phyloP scores from a whole-genome alignment of 2,888 invertebrate species.

The Glaucopsyche alexis region DNA sequence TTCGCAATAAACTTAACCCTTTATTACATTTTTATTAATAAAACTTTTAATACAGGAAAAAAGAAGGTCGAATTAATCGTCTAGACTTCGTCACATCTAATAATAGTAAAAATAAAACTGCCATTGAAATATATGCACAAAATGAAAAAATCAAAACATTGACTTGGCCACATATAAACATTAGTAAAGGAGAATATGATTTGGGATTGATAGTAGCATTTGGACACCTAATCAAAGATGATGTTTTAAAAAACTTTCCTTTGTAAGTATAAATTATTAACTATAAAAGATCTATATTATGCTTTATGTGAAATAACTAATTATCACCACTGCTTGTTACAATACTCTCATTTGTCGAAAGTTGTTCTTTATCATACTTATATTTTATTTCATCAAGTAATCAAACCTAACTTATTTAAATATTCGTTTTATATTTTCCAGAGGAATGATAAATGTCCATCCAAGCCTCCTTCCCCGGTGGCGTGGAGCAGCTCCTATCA shows the following conservation, averaged over 20 bases:
- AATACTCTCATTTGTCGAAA: neutral
- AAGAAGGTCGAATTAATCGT: conserved; percentile 67
- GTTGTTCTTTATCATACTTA: neutral
- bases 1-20: conserved; percentile 19
- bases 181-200: conserved; percentile 81
- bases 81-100: conserved; percentile 87
- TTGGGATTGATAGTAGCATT: conserved; percentile 96
- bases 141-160: conserved; percentile 80
- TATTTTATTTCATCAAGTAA: neutral
- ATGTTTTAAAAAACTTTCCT: conserved; percentile 87
- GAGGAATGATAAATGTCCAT: conserved; percentile 96
- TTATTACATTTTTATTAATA: conserved; percentile 47
- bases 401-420: neutral
- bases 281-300: neutral
- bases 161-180: conserved; percentile 82
- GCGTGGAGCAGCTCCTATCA: conserved; percentile 96
- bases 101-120: conserved; percentile 79
- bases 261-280: conserved; percentile 82
- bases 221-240: conserved; percentile 91
- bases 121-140: conserved; percentile 84
- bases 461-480: conserved; percentile 94
- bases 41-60: conserved; percentile 71
- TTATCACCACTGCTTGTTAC: neutral
- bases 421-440: conserved; percentile 54
- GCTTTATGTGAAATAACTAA: neutral